Evolutionary conservation across 2,888 invertebrate genomes (phyloP).

Genomic region (Pristionchus exspectatus): DNA sequence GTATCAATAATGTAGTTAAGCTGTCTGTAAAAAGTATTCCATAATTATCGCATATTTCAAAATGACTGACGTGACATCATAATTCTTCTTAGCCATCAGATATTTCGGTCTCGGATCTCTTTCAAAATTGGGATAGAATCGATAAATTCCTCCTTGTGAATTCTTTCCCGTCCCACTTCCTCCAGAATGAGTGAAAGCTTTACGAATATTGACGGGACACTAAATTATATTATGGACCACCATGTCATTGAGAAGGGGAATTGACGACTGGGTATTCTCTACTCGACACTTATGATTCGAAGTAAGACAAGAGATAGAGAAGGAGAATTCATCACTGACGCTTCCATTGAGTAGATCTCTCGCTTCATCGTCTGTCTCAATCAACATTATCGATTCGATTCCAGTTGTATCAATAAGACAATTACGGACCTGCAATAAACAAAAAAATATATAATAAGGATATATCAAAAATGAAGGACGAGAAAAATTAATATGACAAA

Average conservation of each 20-base stretch:
- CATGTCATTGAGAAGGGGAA: not conserved
- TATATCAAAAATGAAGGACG: not conserved
- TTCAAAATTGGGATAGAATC: slow-evolving; percentile 40
- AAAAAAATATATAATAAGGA: not conserved
- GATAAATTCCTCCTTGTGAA: slow-evolving; percentile 46
- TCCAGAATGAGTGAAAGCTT: slow-evolving; percentile 22
- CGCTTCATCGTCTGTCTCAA: slow-evolving; percentile 69
- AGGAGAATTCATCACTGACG: slow-evolving; percentile 53
- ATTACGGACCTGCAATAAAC: slow-evolving; percentile 61
- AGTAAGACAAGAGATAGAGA: not conserved
- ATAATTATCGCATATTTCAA: not conserved
- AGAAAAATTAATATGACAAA: not conserved
- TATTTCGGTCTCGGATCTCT: not conserved
- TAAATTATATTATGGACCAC: not conserved
- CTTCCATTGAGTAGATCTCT: slow-evolving; percentile 67
- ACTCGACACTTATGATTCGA: not conserved
- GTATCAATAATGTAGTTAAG: not conserved
- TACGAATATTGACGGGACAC: slow-evolving; percentile 40
- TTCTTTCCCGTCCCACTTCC: slow-evolving; percentile 51
- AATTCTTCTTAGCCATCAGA: not conserved
- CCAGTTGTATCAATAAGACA: slow-evolving; percentile 63
- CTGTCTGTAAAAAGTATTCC: not conserved
- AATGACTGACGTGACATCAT: slow-evolving; percentile 37
- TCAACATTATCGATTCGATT: slow-evolving; percentile 67
- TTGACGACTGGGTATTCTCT: not conserved